phyloP scores from a whole-genome alignment of 1,140 invertebrate genomes.

The Hermetia illucens region DNA sequence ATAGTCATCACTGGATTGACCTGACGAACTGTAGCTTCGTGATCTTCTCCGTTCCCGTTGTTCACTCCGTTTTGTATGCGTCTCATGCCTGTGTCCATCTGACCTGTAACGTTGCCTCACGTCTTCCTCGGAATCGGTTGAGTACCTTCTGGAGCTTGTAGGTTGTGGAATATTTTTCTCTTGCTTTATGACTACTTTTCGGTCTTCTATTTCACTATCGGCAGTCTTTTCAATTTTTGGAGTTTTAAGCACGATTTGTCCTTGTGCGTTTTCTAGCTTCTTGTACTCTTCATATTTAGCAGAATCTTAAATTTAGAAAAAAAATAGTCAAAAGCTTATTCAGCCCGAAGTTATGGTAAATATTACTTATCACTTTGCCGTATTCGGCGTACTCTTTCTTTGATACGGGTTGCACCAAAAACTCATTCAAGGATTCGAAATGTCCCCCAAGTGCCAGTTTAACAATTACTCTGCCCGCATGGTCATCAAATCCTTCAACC shows the following conservation, averaged over 20 bases:
- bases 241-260: constrained; percentile 19
- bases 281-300: constrained; percentile 54
- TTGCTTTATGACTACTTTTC: constrained; percentile 7
- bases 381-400: constrained; percentile 65
- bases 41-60: constrained; percentile 11
- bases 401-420: constrained; percentile 56
- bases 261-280: constrained; percentile 33
- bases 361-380: constrained; percentile 65
- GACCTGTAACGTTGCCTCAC: constrained; percentile 4
- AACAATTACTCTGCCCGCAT: constrained; percentile 63
- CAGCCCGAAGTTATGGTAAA: constrained; percentile 6
- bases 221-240: constrained; percentile 2
- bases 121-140: constrained; percentile 7
- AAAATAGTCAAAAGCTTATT: constrained; percentile 14
- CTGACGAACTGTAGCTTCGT: constrained; percentile 6
- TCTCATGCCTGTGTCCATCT: background rate
- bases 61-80: background rate
- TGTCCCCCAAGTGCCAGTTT: constrained; percentile 58
- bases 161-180: constrained; percentile 1
- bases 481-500: constrained; percentile 75
- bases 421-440: constrained; percentile 60
- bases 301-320: constrained; percentile 39
- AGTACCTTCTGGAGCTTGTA: background rate
- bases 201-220: constrained; percentile 6
- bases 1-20: background rate